These are phyloP conservation scores for Phyllotreta cruciferae DNA, from an alignment of 2,888 invertebrate genomes.

Conservation along the genomic window DNA sequence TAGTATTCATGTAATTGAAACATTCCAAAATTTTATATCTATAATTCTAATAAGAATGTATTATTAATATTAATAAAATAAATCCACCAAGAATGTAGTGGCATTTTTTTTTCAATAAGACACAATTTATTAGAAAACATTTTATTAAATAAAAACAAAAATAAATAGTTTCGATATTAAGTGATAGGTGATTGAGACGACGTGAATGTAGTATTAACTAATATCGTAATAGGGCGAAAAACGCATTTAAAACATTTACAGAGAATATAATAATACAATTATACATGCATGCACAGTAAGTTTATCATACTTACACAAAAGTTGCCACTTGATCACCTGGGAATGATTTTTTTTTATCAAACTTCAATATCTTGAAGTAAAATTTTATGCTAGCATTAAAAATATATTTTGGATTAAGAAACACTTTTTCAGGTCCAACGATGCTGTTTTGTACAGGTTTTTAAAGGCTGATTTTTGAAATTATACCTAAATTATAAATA, in stretches of 20 bases:
- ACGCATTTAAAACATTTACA: conserved; percentile 14
- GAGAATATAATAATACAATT: conserved; percentile 15
- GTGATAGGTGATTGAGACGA: conserved; percentile 19
- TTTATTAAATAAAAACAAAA: conserved; percentile 32
- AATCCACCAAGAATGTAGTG: no score
- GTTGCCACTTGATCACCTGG: conserved; percentile 7
- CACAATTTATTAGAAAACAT: conserved; percentile 21
- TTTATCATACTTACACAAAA: conserved; percentile 12
- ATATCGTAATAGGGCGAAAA: conserved; percentile 17
- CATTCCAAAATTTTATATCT: no score
- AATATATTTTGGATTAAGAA: not conserved
- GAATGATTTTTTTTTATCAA: not conserved
- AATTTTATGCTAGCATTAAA: not conserved
- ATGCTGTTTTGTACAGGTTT: conserved; percentile 12
- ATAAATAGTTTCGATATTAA: conserved; percentile 27
- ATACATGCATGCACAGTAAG: conserved; percentile 15
- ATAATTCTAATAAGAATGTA: no score
- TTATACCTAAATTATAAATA: no score
- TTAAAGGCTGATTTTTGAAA: not conserved
- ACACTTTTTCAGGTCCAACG: conserved; percentile 9
- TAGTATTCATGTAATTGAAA: no score
- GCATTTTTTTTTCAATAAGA: no score
- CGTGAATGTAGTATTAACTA: conserved; percentile 16
- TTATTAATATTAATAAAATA: no score
- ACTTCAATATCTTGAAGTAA: not conserved